Evolutionary conservation across 2,888 invertebrate species (phyloP).

Genomic region (Malthinus seriepunctatus): DNA sequence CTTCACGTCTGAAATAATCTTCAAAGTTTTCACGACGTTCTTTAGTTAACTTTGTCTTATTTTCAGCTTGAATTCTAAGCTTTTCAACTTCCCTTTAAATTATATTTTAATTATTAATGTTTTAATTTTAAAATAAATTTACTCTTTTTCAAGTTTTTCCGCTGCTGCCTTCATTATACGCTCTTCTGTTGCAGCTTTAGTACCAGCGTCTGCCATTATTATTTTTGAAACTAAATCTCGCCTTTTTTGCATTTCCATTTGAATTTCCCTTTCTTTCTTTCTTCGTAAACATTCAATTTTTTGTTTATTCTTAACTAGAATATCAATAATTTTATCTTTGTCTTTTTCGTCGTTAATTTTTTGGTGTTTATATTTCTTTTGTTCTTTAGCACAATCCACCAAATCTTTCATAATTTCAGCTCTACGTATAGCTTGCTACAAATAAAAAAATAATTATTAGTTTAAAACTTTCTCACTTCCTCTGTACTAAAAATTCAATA

Average conservation of each 20-base stretch:
- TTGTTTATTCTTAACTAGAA: slow-evolving; percentile 55
- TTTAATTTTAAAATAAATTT: no score
- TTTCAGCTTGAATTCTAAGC: slow-evolving; percentile 45
- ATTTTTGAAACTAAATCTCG: slow-evolving; percentile 56
- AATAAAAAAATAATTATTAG: not conserved
- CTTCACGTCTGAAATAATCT: slow-evolving; percentile 46
- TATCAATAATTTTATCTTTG: slow-evolving; percentile 53
- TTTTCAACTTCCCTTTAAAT: slow-evolving; percentile 52
- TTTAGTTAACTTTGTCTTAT: slow-evolving; percentile 42
- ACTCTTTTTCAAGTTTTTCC: slow-evolving; percentile 54
- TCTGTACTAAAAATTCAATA: no score
- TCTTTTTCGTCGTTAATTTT: slow-evolving; percentile 54
- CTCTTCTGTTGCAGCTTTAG: slow-evolving; percentile 54
- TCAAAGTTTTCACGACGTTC: slow-evolving; percentile 40
- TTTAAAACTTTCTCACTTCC: no score
- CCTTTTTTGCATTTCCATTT: slow-evolving; percentile 53
- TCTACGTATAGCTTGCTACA: slow-evolving; percentile 42
- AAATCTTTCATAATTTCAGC: slow-evolving; percentile 42
- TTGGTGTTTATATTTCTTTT: slow-evolving; percentile 45
- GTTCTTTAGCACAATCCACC: slow-evolving; percentile 24
- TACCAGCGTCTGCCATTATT: slow-evolving; percentile 54
- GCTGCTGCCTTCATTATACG: slow-evolving; percentile 58
- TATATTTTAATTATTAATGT: no score
- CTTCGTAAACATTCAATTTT: slow-evolving; percentile 53
- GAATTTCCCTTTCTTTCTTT: slow-evolving; percentile 50